A percentile compares a stretch with the other conserved stretches of the same genome.
phyloP scores from a whole-genome alignment of 2,797 vertebrate genomes.

The Oryzias dopingdopingensis region DNA sequence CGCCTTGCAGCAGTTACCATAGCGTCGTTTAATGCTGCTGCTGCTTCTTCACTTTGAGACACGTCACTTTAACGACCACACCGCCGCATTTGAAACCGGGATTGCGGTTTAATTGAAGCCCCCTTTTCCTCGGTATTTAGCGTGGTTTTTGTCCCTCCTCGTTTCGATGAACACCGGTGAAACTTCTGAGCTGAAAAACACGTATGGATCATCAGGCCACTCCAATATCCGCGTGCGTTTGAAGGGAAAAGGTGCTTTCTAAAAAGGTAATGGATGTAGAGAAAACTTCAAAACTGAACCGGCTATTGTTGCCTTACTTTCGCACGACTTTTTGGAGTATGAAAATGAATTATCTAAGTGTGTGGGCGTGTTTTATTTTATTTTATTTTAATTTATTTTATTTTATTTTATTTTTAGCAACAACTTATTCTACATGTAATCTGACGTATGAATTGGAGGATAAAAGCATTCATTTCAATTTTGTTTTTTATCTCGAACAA shows the following conservation, averaged over 20 bases:
- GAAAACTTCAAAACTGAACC: background rate
- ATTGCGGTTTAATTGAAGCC: accelerated
- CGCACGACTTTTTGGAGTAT: background rate
- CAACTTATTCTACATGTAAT: background rate
- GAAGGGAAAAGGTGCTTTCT: slow-evolving; percentile 9
- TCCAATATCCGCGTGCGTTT: slow-evolving; percentile 18
- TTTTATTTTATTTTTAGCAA: background rate
- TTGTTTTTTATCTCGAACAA: too few species aligned
- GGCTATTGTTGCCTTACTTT: background rate
- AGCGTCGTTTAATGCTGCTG: slow-evolving; percentile 41
- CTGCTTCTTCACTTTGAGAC: slow-evolving; percentile 56
- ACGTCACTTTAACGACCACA: slow-evolving; percentile 15
- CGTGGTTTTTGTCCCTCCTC: too few species aligned
- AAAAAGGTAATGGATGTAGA: slow-evolving; percentile 14
- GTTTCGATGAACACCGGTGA: too few species aligned
- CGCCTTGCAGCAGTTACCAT: slow-evolving; percentile 60
- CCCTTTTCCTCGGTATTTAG: background rate
- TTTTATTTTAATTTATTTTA: background rate
- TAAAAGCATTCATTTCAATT: too few species aligned
- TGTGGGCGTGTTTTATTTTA: background rate
- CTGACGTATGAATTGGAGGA: too few species aligned
- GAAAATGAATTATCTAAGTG: background rate
- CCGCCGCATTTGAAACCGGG: background rate
- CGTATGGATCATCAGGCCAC: slow-evolving; percentile 13
- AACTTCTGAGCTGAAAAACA: slow-evolving; percentile 15